Conservation (phyloP, 2,888 invertebrate species). For the Acholoe squamosa region DNA sequence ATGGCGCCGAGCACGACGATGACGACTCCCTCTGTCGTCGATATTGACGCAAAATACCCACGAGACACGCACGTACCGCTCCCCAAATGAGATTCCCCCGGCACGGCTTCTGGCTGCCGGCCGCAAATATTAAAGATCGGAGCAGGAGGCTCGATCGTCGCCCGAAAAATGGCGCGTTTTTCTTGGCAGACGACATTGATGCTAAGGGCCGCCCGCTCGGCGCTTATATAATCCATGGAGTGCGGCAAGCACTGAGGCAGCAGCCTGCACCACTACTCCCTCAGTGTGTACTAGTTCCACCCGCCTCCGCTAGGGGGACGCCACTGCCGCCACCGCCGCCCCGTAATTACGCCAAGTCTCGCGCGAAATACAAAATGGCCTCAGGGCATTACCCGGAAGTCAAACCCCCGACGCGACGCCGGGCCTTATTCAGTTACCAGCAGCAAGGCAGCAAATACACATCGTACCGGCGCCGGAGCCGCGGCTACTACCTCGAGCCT, state of each 20-base stretch:
- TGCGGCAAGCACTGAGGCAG: background rate
- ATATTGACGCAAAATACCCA: constrained; percentile 52
- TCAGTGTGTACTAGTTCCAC: background rate
- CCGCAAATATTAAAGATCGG: constrained; percentile 58
- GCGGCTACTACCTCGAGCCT: background rate
- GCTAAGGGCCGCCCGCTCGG: background rate
- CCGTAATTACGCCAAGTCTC: constrained; percentile 64
- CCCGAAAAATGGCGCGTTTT: constrained; percentile 45
- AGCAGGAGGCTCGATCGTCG: background rate
- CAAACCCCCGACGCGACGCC: constrained; percentile 62
- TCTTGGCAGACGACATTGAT: constrained; percentile 8
- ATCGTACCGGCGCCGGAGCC: constrained; percentile 29
- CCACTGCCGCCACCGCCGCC: background rate
- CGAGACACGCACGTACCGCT: background rate
- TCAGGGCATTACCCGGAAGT: constrained; percentile 64
- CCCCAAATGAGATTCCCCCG: constrained; percentile 57
- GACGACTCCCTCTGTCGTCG: constrained; percentile 7
- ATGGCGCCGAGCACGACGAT: background rate
- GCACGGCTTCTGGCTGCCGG: constrained; percentile 40
- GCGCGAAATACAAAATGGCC: constrained; percentile 65
- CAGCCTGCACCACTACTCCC: background rate
- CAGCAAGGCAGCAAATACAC: constrained; percentile 57
- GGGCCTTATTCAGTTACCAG: constrained; percentile 65
- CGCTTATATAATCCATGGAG: constrained; percentile 45
- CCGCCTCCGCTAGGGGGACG: constrained; percentile 53